Evolutionary conservation across 2,113 vertebrate species (phyloP), one percentile per base, ranked within the genome.

Genomic region (Trematocara variabile): DNA sequence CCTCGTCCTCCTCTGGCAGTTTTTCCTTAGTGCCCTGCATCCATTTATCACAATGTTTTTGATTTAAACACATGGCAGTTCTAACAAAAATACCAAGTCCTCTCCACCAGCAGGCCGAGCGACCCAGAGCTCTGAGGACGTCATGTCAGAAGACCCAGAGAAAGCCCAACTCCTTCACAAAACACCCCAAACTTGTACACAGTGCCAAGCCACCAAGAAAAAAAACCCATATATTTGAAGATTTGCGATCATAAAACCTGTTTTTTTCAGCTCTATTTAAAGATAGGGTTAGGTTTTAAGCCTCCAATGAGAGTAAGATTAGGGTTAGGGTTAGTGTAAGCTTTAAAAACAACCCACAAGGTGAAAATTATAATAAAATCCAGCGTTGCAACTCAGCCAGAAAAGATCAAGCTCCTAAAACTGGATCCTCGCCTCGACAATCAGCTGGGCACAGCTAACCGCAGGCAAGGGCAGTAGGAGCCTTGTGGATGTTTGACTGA

Each of bases 341-440:
- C 89, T 86, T 87, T 89, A 82, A 91, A 94, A 94, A 91, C 86
- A 88, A 88, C 88, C 81, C 68, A 39, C 56, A 53, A 86, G 90
- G 89, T 92, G 85, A 93, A 92, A 85, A 93, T 91, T 93, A 91
- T 78, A 87, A 93, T 53, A 83, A 91, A 92, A 88, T 86, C 77
- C 80, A 60, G 44, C 79, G 4, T 39, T 84, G 83, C 89, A 79
- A 53, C 65, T 82, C 3, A 12, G 84, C 88, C 88, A 87, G 50
- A 86, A 54, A 79, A 50, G 79, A 93, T 86, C 39, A 79, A 79
- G 56, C 50, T 79, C 84, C 79, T 89, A 93, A 94, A 93, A 89
- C 73, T 70, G 80, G 83, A 87, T 88, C 79, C 48, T 86, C 13
- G 39, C 84, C 89, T 93, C 85, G 60, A n/a, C 86, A 88, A 90